Evolutionary conservation across 2,797 vertebrate genomes (phyloP).

Genomic region (Spatula clypeata): DNA sequence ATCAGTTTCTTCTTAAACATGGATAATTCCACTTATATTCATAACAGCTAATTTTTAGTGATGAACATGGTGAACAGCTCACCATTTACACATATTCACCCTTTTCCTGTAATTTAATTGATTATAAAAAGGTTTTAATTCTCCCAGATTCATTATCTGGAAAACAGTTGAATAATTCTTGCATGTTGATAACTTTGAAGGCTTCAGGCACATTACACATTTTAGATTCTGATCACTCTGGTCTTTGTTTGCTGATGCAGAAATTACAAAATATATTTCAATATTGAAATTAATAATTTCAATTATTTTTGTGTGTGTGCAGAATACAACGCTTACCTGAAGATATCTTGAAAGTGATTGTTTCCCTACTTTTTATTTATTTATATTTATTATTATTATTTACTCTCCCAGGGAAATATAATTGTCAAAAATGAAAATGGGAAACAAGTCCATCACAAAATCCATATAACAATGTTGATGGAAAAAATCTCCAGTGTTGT

Average conservation of each 20-base stretch:
- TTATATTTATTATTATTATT: not conserved
- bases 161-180: not conserved
- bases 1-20: not conserved
- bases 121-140: not conserved
- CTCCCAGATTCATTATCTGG: not conserved
- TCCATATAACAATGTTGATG: accelerated
- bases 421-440: not conserved
- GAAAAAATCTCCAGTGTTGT: not conserved
- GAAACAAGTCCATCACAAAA: not conserved
- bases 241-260: not conserved
- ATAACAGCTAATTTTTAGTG: not conserved
- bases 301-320: not conserved
- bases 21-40: not conserved
- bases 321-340: not conserved
- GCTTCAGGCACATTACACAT: accelerated
- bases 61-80: not conserved
- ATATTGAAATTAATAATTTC: not conserved
- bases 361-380: not conserved
- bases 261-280: not conserved
- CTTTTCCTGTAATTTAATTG: not conserved
- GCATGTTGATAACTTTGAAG: not conserved
- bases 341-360: accelerated
- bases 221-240: not conserved
- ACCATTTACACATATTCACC: not conserved
- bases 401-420: not conserved